Evolutionary conservation across 2,888 invertebrate genomes (phyloP).

Genomic region (Blastobasis adustella): DNA sequence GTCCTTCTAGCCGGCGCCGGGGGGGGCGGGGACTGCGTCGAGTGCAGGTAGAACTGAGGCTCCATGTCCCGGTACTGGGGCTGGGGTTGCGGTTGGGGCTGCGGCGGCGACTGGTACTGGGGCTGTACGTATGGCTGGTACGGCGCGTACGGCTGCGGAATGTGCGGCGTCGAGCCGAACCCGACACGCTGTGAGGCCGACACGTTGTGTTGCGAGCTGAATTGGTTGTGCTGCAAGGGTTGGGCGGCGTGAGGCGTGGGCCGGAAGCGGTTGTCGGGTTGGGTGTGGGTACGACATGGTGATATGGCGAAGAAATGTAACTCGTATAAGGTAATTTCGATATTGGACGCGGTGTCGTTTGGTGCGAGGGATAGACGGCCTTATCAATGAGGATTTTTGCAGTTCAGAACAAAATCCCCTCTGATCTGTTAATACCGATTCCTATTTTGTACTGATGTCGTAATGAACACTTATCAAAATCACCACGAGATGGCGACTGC

Average conservation of each 20-base stretch:
- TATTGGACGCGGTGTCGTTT: too few species aligned
- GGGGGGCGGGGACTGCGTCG: slow-evolving; percentile 59
- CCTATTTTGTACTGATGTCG: too few species aligned
- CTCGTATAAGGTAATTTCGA: too few species aligned
- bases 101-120: slow-evolving; percentile 31
- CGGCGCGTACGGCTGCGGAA: slow-evolving; percentile 35
- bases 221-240: slow-evolving; percentile 67
- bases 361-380: too few species aligned
- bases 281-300: neutral
- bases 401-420: too few species aligned
- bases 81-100: slow-evolving; percentile 23
- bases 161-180: slow-evolving; percentile 70
- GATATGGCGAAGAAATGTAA: too few species aligned
- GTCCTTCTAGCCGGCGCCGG: slow-evolving; percentile 78
- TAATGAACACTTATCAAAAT: too few species aligned
- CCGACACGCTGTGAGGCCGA: slow-evolving; percentile 41
- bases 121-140: slow-evolving; percentile 22
- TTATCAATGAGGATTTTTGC: too few species aligned
- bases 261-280: neutral
- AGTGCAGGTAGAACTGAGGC: slow-evolving; percentile 86
- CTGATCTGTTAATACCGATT: too few species aligned
- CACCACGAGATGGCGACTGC: too few species aligned
- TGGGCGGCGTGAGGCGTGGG: slow-evolving; percentile 2
- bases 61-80: slow-evolving; percentile 49
- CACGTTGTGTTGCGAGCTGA: slow-evolving; percentile 72